These are phyloP conservation scores for Cryptus viduatorius DNA, from an alignment of 2,888 invertebrate genomes.

Conservation along the genomic window DNA sequence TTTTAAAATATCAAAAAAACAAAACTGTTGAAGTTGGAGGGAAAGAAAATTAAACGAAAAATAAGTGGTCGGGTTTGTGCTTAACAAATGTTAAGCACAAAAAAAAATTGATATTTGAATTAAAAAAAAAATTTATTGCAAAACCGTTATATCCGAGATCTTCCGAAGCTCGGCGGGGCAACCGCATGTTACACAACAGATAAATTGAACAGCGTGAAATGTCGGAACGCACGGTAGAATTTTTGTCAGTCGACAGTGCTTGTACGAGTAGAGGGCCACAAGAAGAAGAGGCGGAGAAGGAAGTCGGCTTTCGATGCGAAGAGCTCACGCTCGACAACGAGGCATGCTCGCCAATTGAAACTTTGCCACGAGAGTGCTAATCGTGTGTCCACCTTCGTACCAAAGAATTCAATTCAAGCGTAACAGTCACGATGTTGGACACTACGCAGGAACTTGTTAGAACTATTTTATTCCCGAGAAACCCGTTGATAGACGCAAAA, in stretches of 20 bases:
- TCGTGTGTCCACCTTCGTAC: slow-evolving; percentile 64
- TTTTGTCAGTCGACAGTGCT: slow-evolving; percentile 57
- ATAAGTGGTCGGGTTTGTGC: no score
- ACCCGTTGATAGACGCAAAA: slow-evolving; percentile 41
- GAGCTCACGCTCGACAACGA: slow-evolving; percentile 42
- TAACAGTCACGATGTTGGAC: slow-evolving; percentile 22
- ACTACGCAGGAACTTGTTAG: slow-evolving; percentile 10
- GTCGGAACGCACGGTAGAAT: slow-evolving; percentile 67
- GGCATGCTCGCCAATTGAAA: slow-evolving; percentile 69
- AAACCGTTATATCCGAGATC: slow-evolving; percentile 70
- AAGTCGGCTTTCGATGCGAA: slow-evolving; percentile 33
- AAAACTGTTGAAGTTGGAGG: no score
- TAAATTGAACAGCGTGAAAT: slow-evolving; percentile 70
- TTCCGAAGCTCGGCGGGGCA: slow-evolving; percentile 5
- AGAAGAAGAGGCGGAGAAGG: slow-evolving; percentile 25
- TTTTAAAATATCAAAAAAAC: no score
- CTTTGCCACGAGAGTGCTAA: slow-evolving; percentile 70
- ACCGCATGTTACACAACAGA: slow-evolving; percentile 71
- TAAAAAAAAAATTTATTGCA: slow-evolving; percentile 34
- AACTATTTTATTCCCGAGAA: slow-evolving; percentile 36
- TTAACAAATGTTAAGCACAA: no score
- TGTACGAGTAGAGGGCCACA: slow-evolving; percentile 44
- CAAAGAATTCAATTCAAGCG: slow-evolving; percentile 64
- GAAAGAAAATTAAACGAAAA: no score
- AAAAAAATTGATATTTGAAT: no score